A percentile compares a stretch with the other conserved stretches of the same genome.
Conservation (phyloP, 1,140 invertebrate genomes). For the Pachypeltis micranthus region DNA sequence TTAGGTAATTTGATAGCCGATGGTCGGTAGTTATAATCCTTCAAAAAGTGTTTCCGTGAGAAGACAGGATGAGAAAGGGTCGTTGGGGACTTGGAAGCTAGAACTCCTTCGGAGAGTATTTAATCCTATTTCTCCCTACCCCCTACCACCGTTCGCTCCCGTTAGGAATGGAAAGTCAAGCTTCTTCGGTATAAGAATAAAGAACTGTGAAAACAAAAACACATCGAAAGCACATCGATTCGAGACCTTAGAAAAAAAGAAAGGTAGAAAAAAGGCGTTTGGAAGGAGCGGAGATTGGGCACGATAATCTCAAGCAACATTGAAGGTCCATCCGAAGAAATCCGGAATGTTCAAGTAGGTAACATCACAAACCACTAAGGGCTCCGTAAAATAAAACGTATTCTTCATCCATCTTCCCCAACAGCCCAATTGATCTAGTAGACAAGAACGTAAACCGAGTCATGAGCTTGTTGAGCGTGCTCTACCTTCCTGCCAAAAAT, state of each 20-base stretch:
- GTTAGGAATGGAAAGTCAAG: background rate
- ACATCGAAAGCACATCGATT: background rate
- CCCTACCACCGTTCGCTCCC: too few species aligned
- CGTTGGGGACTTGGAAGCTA: background rate
- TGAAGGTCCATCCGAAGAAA: background rate
- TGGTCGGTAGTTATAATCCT: too few species aligned
- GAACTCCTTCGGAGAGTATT: background rate
- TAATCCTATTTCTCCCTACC: background rate
- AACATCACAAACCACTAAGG: background rate
- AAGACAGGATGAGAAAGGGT: too few species aligned
- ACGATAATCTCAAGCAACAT: background rate
- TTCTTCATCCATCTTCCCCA: background rate
- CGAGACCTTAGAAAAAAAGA: background rate
- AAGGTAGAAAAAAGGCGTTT: background rate
- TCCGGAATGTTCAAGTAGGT: background rate
- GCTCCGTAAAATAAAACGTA: background rate
- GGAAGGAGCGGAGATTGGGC: background rate
- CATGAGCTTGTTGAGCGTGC: too few species aligned
- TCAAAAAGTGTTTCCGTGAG: too few species aligned
- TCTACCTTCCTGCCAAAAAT: too few species aligned
- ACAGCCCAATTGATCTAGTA: background rate
- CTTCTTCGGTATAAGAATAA: background rate
- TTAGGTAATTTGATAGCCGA: too few species aligned
- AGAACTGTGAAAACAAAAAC: background rate
- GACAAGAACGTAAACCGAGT: too few species aligned